These are phyloP conservation scores for Elgonia sp. DNA, from an alignment of 2,888 invertebrate species.

Conservation along the genomic window DNA sequence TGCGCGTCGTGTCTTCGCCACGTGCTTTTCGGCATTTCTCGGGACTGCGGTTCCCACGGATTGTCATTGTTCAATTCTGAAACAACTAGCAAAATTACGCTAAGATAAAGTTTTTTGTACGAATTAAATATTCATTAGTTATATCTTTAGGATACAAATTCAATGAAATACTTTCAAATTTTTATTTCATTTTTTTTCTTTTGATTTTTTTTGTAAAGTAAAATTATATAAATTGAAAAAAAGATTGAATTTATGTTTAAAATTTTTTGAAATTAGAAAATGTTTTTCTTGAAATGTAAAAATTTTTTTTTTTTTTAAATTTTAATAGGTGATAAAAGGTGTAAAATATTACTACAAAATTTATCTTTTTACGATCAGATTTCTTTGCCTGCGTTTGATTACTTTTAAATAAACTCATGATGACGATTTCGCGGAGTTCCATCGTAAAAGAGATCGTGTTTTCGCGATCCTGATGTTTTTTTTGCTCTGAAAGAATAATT, in stretches of 20 bases:
- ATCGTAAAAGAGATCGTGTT: conserved; percentile 41
- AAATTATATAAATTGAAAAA: too few relatives aligned
- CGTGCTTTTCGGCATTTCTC: conserved; percentile 82
- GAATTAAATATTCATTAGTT: too few relatives aligned
- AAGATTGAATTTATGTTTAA: too few relatives aligned
- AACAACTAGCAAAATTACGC: conserved; percentile 12
- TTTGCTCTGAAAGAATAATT: conserved; percentile 31
- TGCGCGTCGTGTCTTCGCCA: conserved; percentile 85
- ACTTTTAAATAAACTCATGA: conserved; percentile 36
- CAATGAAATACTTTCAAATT: too few relatives aligned
- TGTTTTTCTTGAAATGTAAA: too few relatives aligned
- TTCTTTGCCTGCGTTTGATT: background rate
- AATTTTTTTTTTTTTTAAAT: too few relatives aligned
- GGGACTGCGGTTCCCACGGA: conserved; percentile 45
- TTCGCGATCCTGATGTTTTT: conserved; percentile 33
- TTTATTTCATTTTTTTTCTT: too few relatives aligned
- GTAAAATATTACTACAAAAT: too few relatives aligned
- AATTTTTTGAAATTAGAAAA: too few relatives aligned
- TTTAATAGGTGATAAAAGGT: too few relatives aligned
- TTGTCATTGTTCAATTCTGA: conserved; percentile 15
- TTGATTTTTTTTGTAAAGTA: too few relatives aligned
- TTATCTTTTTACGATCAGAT: conserved; percentile 13
- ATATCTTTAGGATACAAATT: too few relatives aligned
- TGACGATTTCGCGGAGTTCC: conserved; percentile 33
- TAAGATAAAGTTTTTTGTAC: background rate